phyloP scores from a whole-genome alignment of 2,113 vertebrate genomes.

The Lontra canadensis region DNA sequence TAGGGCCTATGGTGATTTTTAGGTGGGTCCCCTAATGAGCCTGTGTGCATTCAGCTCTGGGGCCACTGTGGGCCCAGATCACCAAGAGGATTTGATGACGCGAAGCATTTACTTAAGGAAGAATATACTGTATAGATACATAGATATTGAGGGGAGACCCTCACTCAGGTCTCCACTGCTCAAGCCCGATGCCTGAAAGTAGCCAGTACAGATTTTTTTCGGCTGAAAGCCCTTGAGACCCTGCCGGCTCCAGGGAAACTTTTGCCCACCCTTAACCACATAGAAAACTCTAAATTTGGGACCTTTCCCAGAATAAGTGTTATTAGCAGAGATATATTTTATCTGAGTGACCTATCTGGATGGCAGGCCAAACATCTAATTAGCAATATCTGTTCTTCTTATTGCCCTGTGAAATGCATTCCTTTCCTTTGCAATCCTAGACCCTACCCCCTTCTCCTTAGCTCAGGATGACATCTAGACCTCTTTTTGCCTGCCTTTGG shows the following conservation, averaged over 20 bases:
- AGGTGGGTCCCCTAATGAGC: neutral
- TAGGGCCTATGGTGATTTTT: neutral
- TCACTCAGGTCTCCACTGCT: neutral
- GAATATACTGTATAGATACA: too few species aligned
- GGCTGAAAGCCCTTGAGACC: neutral
- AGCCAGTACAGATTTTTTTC: neutral
- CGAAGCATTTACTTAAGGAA: too few species aligned
- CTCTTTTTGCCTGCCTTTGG: neutral
- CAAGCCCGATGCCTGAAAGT: neutral
- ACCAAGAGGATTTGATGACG: too few species aligned
- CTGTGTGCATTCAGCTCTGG: neutral
- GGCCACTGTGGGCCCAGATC: neutral
- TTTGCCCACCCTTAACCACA: neutral
- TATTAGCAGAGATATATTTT: neutral
- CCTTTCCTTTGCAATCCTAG: neutral
- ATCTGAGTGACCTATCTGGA: neutral
- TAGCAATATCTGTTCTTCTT: neutral
- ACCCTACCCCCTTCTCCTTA: neutral
- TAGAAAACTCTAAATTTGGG: neutral
- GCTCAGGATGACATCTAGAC: neutral
- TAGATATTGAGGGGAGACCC: neutral
- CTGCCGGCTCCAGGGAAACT: neutral
- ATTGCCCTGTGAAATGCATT: neutral
- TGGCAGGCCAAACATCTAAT: neutral
- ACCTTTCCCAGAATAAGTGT: neutral